Evolutionary conservation across 1,140 invertebrate genomes (phyloP), one percentile per base, ranked within the genome.

Genomic region (Platyura marginata): DNA sequence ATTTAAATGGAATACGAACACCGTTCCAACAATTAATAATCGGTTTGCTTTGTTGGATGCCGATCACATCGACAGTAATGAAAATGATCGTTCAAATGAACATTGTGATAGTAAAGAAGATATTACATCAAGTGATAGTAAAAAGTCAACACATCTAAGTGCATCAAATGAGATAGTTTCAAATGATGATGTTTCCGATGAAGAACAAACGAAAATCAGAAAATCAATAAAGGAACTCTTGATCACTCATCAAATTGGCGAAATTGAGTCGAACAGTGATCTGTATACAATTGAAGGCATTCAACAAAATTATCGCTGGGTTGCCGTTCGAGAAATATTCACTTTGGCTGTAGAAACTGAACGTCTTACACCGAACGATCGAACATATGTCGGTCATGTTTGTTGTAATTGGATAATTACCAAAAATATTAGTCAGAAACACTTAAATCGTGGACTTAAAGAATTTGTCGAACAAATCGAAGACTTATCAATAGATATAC

Each of bases 401-500:
- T 56, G 65, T 41, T 54, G 48, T 15, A 50, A 57, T 35, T 52
- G 68, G 19, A 51, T 67, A 19, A 47, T 58, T 21, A 45, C 47
- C 13, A 56, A 56, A 35, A 49, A 51, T 29, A 48, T 68, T 32
- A 54, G 59, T 16, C 41, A 56, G 13, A 56, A 65, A 22, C 55
- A 61, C 41, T 66, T 64, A 45, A 55, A 47, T 43, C 46, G 48
- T 29, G 66, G 70, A 35, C 63, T 73, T 25, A 53, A 56, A 41
- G 64, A 75, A 57, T 62, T 76, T 41, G 56, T 78, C 15, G 57
- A 65, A 46, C 50, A 55, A 46, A 69, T 70, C 6, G 68, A 74
- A 38, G 79, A 84, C 51, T 62, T 82, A 49, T 62, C 71, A 33
- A 72, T 83, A 47, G 81, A 84, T 67, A 73, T 84, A 61, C 81